Percentiles rank a stretch among this genome's conserved stretches.
These are phyloP conservation scores for Agelas oroides DNA, from an alignment of 37 sponge, comb jelly and placozoan genomes.

Conservation along the genomic window DNA sequence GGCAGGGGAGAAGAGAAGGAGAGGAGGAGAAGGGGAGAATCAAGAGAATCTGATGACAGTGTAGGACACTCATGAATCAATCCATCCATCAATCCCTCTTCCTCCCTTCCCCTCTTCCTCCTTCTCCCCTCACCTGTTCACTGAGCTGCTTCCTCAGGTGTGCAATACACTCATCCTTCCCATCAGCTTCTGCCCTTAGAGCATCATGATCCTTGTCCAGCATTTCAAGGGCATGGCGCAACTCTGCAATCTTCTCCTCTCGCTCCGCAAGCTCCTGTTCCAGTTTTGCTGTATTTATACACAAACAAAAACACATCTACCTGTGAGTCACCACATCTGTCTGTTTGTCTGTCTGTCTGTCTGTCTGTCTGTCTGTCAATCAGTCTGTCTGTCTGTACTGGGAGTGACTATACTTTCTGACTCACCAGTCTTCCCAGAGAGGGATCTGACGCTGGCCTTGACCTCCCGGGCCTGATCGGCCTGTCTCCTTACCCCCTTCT, in stretches of 20 bases:
- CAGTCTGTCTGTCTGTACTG: neutral
- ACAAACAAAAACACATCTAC: neutral
- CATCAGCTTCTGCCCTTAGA: slow-evolving; percentile 50
- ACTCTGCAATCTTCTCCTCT: slow-evolving; percentile 59
- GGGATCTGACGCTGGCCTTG: slow-evolving; percentile 13
- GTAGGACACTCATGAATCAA: too few relatives aligned
- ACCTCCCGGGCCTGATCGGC: slow-evolving; percentile 34
- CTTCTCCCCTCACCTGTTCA: neutral
- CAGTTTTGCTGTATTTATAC: slow-evolving; percentile 39
- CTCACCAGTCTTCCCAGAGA: slow-evolving; percentile 53
- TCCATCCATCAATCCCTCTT: too few relatives aligned
- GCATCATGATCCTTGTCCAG: slow-evolving; percentile 77
- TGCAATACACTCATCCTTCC: slow-evolving; percentile 69
- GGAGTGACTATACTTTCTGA: neutral
- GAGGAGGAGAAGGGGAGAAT: too few relatives aligned
- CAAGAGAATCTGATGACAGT: too few relatives aligned
- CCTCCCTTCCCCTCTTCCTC: too few relatives aligned
- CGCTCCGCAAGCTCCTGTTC: slow-evolving; percentile 36
- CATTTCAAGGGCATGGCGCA: slow-evolving; percentile 50
- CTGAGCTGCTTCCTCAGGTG: slow-evolving; percentile 42
- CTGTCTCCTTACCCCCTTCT: slow-evolving; percentile 46
- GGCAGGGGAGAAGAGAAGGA: too few relatives aligned
- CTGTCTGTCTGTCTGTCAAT: neutral
- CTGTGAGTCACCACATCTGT: neutral
- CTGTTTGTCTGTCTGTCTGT: neutral